Percentiles rank a stretch among this genome's conserved stretches.
Evolutionary conservation across 2,113 vertebrate species (phyloP).

Genomic region (Parus major): DNA sequence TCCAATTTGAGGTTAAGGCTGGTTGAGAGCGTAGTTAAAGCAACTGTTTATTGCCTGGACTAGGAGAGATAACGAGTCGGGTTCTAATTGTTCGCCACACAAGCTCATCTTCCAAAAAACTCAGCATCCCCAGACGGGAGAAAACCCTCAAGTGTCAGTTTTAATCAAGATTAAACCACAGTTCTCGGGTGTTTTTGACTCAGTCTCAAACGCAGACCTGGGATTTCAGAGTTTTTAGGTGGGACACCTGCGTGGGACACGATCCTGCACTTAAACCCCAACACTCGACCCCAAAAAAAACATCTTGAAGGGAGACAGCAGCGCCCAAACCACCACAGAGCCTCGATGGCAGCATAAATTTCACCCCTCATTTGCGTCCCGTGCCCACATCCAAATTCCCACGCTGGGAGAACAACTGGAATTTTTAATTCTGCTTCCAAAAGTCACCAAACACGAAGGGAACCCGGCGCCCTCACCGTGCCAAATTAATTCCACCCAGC

Average conservation of each 20-base stretch:
- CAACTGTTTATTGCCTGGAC: background rate
- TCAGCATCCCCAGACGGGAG: background rate
- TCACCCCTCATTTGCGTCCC: background rate
- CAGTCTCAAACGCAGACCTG: fast-evolving
- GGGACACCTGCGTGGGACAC: background rate
- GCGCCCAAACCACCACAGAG: background rate
- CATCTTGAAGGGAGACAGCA: fast-evolving
- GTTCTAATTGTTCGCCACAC: background rate
- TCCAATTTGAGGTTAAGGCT: background rate
- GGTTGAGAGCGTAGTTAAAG: background rate
- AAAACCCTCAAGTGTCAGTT: background rate
- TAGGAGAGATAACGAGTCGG: background rate
- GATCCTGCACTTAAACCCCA: background rate
- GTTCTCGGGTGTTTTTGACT: background rate
- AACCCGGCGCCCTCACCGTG: fast-evolving
- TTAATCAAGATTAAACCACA: background rate
- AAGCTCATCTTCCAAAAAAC: background rate
- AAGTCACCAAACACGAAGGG: background rate
- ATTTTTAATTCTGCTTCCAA: background rate
- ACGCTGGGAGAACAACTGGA: background rate
- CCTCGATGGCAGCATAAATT: background rate
- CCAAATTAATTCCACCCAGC: background rate
- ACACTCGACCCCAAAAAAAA: background rate
- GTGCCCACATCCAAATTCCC: background rate
- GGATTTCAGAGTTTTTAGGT: background rate